Evolutionary conservation across 2,113 vertebrate species (phyloP).

Genomic region (Nothocercus nigrocapillus): DNA sequence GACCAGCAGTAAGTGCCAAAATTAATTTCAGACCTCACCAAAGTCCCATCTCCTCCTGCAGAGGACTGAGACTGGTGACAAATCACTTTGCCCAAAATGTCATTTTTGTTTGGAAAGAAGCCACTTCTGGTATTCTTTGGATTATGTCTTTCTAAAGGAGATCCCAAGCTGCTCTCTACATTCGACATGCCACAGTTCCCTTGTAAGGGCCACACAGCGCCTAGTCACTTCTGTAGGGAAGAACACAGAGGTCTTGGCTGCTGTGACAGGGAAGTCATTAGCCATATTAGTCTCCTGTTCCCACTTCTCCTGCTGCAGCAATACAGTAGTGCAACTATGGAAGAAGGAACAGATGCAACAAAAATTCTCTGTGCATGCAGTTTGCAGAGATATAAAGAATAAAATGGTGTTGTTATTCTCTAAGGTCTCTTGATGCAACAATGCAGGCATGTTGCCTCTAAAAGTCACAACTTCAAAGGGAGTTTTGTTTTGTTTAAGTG

Average conservation of each 20-base stretch:
- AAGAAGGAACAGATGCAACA: neutral
- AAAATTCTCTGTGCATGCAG: neutral
- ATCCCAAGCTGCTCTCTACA: neutral
- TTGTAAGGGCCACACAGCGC: neutral
- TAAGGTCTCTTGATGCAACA: neutral
- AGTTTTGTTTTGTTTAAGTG: neutral
- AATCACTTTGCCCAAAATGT: neutral
- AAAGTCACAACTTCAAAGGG: slow-evolving; percentile 8
- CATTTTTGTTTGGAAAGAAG: neutral
- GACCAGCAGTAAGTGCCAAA: neutral
- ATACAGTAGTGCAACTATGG: rapidly evolving
- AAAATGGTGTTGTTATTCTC: neutral
- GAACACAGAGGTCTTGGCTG: neutral
- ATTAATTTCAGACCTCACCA: neutral
- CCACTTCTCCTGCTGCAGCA: neutral
- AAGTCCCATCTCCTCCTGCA: neutral
- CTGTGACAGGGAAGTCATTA: neutral
- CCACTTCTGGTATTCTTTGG: rapidly evolving
- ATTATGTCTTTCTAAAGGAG: neutral
- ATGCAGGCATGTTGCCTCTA: neutral
- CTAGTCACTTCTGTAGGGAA: neutral
- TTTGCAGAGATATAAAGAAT: neutral
- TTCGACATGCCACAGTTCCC: neutral
- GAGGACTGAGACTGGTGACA: neutral
- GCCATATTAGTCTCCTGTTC: neutral